Evolutionary conservation across 1,140 invertebrate species (phyloP).

Genomic region (Diachasmimorpha longicaudata): DNA sequence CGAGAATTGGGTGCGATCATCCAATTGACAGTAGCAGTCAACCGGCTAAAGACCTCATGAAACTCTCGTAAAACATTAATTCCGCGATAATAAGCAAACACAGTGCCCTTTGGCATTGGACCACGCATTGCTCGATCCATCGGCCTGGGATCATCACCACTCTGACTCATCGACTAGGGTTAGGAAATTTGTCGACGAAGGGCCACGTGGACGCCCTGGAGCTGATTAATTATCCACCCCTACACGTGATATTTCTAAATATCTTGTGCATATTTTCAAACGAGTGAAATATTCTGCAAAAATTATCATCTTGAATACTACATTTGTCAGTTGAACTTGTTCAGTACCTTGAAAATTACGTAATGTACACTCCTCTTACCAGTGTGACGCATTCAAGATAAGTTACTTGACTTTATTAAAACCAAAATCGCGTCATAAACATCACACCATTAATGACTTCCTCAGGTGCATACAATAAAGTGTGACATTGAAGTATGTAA

Average conservation of each 20-base stretch:
- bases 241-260: too few relatives aligned
- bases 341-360: not conserved
- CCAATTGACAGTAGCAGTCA: conserved; percentile 16
- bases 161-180: not conserved
- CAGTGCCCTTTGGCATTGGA: not conserved
- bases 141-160: too few relatives aligned
- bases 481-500: too few relatives aligned
- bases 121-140: not conserved
- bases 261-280: too few relatives aligned
- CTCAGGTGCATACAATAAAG: too few relatives aligned
- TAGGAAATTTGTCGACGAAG: not conserved
- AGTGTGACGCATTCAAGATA: not conserved
- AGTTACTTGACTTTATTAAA: too few relatives aligned
- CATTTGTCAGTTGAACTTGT: too few relatives aligned
- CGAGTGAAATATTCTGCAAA: too few relatives aligned
- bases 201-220: too few relatives aligned
- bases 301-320: too few relatives aligned
- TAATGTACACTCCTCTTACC: not conserved
- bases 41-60: conserved; percentile 10
- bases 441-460: not conserved
- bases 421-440: not conserved
- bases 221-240: not conserved
- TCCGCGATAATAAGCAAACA: not conserved
- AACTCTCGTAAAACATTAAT: conserved; percentile 16
- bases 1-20: conserved; percentile 13